phyloP scores from a whole-genome alignment of 2,797 vertebrate genomes.

The Pachyuromys duprasi region DNA sequence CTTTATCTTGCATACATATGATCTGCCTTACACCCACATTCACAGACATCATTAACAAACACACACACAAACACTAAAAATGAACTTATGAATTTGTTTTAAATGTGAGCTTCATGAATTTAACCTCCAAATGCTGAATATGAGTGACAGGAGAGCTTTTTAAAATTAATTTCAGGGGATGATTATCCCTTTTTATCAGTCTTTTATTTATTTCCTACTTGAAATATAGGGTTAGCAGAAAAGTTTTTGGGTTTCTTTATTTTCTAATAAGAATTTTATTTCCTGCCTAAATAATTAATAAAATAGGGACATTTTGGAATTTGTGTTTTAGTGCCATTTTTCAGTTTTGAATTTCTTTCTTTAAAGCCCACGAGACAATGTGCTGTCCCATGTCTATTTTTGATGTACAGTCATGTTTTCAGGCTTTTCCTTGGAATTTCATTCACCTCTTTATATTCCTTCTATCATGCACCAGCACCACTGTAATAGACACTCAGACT shows the following conservation, averaged over 20 bases:
- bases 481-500: background rate
- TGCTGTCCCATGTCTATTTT: background rate
- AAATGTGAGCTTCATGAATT: background rate
- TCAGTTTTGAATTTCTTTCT: background rate
- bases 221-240: background rate
- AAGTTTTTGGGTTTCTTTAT: background rate
- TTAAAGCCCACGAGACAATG: background rate
- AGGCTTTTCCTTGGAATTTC: background rate
- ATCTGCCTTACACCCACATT: too few relatives aligned
- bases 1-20: too few relatives aligned
- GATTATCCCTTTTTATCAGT: background rate
- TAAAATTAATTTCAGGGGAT: background rate
- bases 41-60: too few relatives aligned
- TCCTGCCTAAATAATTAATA: background rate
- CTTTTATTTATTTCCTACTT: too few relatives aligned
- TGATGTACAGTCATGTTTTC: background rate
- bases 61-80: background rate
- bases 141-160: background rate
- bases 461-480: background rate
- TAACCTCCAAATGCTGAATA: background rate
- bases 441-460: background rate
- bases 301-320: background rate
- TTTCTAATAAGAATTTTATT: background rate
- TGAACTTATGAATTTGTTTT: background rate
- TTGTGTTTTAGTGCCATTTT: background rate